phyloP scores from a whole-genome alignment of 2,797 vertebrate genomes.

The Artibeus lituratus region DNA sequence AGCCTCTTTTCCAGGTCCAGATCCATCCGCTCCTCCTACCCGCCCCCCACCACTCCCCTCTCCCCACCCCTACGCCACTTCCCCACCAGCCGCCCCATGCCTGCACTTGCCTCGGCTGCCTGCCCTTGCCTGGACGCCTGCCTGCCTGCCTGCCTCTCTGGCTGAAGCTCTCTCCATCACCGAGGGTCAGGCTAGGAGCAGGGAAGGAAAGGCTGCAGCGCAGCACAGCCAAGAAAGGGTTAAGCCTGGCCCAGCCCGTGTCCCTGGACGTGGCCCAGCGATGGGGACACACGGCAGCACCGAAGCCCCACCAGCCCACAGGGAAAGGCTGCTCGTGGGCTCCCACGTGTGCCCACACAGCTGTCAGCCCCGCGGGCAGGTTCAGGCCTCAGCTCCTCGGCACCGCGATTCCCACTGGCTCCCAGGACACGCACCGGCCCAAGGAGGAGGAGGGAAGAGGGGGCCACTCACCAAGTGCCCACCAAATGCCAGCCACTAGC shows the following conservation, averaged over 20 bases:
- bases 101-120: not conserved
- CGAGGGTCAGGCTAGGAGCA: too few relatives aligned
- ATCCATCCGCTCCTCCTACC: not conserved
- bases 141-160: too few relatives aligned
- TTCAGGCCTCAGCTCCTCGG: not conserved
- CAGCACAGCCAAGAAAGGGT: not conserved
- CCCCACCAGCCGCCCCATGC: too few relatives aligned
- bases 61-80: not conserved
- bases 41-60: not conserved
- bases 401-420: accelerated
- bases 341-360: accelerated
- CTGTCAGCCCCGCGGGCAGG: accelerated
- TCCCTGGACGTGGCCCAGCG: not conserved
- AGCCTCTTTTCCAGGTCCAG: not conserved
- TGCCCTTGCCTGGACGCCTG: accelerated
- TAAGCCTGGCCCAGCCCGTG: accelerated
- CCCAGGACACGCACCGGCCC: not conserved
- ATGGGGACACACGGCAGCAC: not conserved
- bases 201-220: accelerated
- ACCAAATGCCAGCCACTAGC: too few relatives aligned
- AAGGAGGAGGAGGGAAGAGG: too few relatives aligned
- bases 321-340: accelerated
- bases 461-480: too few relatives aligned
- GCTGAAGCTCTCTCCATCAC: not conserved
- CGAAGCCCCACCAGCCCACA: accelerated